phyloP scores from a whole-genome alignment of 2,797 vertebrate species.

The Phataginus tetradactyla region DNA sequence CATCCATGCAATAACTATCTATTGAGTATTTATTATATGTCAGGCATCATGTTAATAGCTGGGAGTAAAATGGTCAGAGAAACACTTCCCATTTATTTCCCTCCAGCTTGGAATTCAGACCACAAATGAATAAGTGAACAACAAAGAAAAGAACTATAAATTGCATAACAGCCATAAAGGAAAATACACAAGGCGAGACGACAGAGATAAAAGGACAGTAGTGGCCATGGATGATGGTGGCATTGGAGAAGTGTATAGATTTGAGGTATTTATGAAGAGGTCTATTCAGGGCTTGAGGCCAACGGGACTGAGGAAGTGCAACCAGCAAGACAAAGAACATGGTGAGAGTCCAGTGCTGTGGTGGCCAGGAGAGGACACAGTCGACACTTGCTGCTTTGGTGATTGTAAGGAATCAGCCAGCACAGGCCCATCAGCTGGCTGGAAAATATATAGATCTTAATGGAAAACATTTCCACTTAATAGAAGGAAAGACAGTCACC shows the following conservation, averaged over 20 bases:
- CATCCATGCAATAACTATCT: background rate
- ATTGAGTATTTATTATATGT: background rate
- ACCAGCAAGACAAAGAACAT: background rate
- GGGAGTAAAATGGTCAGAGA: constrained; percentile 8
- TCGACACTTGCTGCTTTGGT: background rate
- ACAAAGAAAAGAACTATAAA: background rate
- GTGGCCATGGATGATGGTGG: background rate
- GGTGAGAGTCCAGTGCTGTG: background rate
- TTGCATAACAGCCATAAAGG: background rate
- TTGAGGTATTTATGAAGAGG: background rate
- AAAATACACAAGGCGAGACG: background rate
- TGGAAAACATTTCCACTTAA: background rate
- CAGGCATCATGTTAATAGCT: background rate
- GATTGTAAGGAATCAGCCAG: background rate
- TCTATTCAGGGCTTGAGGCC: background rate
- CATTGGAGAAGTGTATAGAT: background rate
- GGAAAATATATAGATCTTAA: background rate
- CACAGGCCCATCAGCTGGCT: background rate
- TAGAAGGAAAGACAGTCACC: constrained; percentile 17
- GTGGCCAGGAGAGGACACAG: background rate
- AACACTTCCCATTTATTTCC: background rate
- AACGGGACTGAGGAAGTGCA: background rate
- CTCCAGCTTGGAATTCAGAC: background rate
- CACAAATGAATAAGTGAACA: background rate
- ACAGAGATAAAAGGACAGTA: background rate